These are phyloP conservation scores for Pachyramphus minor DNA, from an alignment of 2,113 vertebrate species.

Conservation along the genomic window DNA sequence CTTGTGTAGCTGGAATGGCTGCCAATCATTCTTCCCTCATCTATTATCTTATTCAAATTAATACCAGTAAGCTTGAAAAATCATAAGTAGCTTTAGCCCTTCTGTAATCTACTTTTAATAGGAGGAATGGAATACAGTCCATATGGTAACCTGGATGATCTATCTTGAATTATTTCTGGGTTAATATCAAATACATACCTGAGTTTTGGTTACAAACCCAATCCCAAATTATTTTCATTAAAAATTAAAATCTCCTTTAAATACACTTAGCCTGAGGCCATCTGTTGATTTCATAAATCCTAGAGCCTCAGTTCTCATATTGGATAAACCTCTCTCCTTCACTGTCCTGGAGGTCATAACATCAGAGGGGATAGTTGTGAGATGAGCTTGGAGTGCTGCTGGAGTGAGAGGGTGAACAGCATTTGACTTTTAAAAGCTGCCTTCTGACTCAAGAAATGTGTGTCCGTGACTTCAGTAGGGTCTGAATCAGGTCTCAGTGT, in stretches of 20 bases:
- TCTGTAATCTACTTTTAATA: slow-evolving; percentile 58
- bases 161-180: slow-evolving; percentile 48
- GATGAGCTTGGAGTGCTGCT: neutral
- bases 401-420: neutral
- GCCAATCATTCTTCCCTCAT: slow-evolving; percentile 52
- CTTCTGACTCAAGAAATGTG: neutral
- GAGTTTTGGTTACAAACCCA: slow-evolving; percentile 25
- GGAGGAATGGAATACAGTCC: slow-evolving; percentile 44
- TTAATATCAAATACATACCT: slow-evolving; percentile 54
- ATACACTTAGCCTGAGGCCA: slow-evolving; percentile 43
- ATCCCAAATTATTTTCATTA: slow-evolving; percentile 57
- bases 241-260: slow-evolving; percentile 67
- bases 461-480: neutral
- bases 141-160: slow-evolving; percentile 53
- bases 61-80: slow-evolving; percentile 56
- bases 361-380: neutral
- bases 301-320: neutral
- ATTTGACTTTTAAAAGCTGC: neutral
- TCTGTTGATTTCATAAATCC: slow-evolving; percentile 52
- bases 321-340: neutral
- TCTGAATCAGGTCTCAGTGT: neutral
- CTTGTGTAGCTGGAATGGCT: slow-evolving; percentile 34
- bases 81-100: slow-evolving; percentile 53
- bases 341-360: neutral
- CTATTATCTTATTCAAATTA: slow-evolving; percentile 62